Percentiles rank a stretch among this genome's conserved stretches.
phyloP scores from a whole-genome alignment of 2,888 invertebrate species.

The Julus scanicus region DNA sequence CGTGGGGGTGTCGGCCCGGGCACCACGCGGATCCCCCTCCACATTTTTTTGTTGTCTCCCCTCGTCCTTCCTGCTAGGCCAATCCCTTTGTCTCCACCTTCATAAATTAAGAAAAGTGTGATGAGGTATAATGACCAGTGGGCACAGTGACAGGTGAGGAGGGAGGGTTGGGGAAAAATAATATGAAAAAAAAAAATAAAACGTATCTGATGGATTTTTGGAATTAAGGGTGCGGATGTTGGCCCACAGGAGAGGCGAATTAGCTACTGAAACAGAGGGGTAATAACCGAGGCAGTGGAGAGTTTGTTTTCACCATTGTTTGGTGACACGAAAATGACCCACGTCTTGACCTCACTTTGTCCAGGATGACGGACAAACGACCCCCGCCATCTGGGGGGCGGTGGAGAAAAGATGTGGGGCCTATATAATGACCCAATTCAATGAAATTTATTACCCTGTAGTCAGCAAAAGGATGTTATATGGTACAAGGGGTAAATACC shows the following conservation, averaged over 20 bases:
- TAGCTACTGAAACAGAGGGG: slow-evolving; percentile 1
- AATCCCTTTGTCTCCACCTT: slow-evolving; percentile 19
- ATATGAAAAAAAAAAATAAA: not conserved
- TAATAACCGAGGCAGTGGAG: not conserved
- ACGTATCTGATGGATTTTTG: slow-evolving; percentile 11
- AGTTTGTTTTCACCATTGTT: not conserved
- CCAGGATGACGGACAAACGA: not conserved
- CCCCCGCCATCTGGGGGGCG: not conserved
- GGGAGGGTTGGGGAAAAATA: not conserved
- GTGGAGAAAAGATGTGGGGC: too few relatives aligned
- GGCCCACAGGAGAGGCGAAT: not conserved
- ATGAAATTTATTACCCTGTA: too few relatives aligned
- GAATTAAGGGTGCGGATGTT: not conserved
- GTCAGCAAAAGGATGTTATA: too few relatives aligned
- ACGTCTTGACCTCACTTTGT: not conserved
- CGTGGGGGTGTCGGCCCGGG: not conserved
- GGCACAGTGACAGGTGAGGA: slow-evolving; percentile 10
- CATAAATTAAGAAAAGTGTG: slow-evolving; percentile 5
- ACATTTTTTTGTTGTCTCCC: not conserved
- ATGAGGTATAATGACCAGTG: slow-evolving; percentile 19
- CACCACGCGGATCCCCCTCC: not conserved
- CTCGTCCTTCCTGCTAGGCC: slow-evolving; percentile 19
- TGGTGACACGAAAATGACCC: not conserved
- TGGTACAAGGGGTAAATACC: too few relatives aligned
- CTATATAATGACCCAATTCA: too few relatives aligned